Evolutionary conservation across 2,888 invertebrate species (phyloP).

Genomic region (Tetragnatha montana): DNA sequence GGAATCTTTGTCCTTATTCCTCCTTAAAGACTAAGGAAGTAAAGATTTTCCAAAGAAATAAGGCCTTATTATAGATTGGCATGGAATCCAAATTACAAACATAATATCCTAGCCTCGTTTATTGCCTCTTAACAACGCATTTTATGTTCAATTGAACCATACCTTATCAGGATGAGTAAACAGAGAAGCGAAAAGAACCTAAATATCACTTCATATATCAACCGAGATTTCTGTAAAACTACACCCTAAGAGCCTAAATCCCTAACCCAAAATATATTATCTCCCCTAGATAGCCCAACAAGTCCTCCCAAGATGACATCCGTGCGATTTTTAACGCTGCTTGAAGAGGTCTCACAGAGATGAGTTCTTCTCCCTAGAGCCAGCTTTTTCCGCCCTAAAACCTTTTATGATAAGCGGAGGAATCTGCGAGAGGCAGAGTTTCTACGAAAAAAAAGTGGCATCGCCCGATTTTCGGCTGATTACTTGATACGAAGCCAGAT

Average conservation of each 20-base stretch:
- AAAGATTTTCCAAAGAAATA: too few relatives aligned
- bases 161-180: too few relatives aligned
- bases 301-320: background rate
- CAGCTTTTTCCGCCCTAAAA: background rate
- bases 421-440: background rate
- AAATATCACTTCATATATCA: too few relatives aligned
- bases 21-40: too few relatives aligned
- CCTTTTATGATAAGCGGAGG: background rate
- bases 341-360: background rate
- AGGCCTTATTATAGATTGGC: too few relatives aligned
- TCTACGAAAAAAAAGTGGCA: background rate
- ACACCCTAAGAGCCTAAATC: background rate
- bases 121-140: too few relatives aligned
- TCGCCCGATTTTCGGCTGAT: background rate
- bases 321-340: background rate
- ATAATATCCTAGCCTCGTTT: too few relatives aligned
- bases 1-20: too few relatives aligned
- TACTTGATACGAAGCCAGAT: slow-evolving; percentile 14
- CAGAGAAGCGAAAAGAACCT: too few relatives aligned
- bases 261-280: background rate
- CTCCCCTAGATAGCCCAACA: background rate
- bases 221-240: too few relatives aligned
- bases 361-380: background rate
- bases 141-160: too few relatives aligned
- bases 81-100: too few relatives aligned